phyloP scores from a whole-genome alignment of 53 echinoderm and acorn worm species.

The Actinopyga echinites region DNA sequence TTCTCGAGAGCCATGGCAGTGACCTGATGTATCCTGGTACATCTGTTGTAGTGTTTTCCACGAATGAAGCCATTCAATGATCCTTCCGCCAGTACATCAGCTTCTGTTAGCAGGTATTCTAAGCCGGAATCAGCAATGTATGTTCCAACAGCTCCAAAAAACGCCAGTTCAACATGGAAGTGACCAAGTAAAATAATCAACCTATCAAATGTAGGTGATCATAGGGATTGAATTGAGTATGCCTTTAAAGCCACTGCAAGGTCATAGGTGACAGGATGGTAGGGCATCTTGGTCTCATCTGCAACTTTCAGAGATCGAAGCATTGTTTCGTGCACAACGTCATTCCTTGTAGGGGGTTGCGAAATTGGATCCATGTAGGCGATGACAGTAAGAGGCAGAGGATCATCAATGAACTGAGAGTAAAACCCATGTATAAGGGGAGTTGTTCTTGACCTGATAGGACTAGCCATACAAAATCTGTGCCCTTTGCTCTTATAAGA shows the following conservation, averaged over 20 bases:
- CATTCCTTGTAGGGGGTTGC: conserved; percentile 64
- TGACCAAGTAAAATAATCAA: conserved; percentile 19
- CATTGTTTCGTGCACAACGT: conserved; percentile 75
- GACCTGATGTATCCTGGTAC: conserved; percentile 53
- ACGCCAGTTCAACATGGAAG: conserved; percentile 27
- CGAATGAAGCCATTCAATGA: conserved; percentile 51
- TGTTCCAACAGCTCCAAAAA: conserved; percentile 54
- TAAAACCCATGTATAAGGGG: conserved; percentile 61
- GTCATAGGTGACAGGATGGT: conserved; percentile 53
- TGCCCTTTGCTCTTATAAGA: conserved; percentile 26
- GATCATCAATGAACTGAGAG: conserved; percentile 34
- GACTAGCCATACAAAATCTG: conserved; percentile 45
- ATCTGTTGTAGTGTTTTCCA: conserved; percentile 65
- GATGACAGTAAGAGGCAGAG: conserved; percentile 37
- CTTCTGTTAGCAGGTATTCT: conserved; percentile 41
- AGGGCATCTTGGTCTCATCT: conserved; percentile 38
- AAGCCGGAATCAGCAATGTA: conserved; percentile 42
- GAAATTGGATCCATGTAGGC: conserved; percentile 65
- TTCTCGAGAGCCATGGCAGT: conserved; percentile 50
- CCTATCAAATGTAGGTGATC: conserved; percentile 37
- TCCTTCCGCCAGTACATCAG: conserved; percentile 47
- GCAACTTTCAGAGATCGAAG: conserved; percentile 53
- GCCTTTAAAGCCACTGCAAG: conserved; percentile 55
- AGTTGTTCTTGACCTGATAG: conserved; percentile 39
- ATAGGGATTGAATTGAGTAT: conserved; percentile 42